These are phyloP conservation scores for Microctonus aethiopoides DNA, from an alignment of 2,888 invertebrate species.

Conservation along the genomic window DNA sequence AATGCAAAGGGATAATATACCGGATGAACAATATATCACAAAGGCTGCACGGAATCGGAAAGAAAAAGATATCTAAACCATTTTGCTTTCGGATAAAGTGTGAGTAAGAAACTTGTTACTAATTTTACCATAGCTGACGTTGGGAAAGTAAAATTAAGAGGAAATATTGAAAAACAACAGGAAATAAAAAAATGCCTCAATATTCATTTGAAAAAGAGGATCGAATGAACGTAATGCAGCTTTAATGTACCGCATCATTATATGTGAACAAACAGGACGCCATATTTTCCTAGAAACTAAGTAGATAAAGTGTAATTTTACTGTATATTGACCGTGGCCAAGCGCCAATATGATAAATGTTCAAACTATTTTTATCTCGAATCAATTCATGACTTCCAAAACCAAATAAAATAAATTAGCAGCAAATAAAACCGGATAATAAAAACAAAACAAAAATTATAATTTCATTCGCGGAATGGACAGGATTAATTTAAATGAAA, in stretches of 20 bases:
- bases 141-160: not conserved
- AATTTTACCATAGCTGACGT: not conserved
- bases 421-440: not conserved
- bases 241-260: slow-evolving; percentile 46
- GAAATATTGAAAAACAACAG: not conserved
- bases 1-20: slow-evolving; percentile 49
- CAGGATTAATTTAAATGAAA: not conserved
- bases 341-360: slow-evolving; percentile 14
- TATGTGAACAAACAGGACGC: not conserved
- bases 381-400: not conserved
- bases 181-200: not conserved
- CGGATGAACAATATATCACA: slow-evolving; percentile 8
- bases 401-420: not conserved
- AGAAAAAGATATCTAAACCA: not conserved
- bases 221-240: slow-evolving; percentile 40
- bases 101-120: not conserved
- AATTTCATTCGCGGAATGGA: not conserved
- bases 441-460: not conserved
- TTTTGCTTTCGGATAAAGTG: not conserved
- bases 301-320: not conserved
- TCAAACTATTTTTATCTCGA: slow-evolving; percentile 32
- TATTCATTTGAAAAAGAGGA: not conserved
- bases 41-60: not conserved
- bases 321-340: slow-evolving; percentile 1
- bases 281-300: slow-evolving; percentile 6